Conservation (phyloP, 37 sponge, comb jelly and placozoan genomes). For the Oopsacas minuta region DNA sequence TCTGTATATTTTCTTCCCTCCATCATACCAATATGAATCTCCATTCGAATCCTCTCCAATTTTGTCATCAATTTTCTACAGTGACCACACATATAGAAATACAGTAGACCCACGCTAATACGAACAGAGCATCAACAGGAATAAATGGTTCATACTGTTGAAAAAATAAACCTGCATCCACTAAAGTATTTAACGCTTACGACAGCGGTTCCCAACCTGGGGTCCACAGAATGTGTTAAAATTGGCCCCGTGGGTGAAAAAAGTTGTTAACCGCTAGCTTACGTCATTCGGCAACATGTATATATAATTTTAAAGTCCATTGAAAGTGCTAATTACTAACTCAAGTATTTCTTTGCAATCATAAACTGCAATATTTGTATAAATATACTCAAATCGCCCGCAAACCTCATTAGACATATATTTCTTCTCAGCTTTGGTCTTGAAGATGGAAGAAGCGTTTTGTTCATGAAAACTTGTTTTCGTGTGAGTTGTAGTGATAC, state of each 20-base stretch:
- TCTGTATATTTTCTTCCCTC: constrained; percentile 26
- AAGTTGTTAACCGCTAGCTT: too few species aligned
- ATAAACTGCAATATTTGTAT: not conserved
- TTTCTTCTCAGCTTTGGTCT: constrained; percentile 13
- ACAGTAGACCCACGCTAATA: not conserved
- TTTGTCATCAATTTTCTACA: constrained; percentile 34
- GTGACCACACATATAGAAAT: too few species aligned
- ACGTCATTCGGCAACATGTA: too few species aligned
- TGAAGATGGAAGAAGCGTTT: not conserved
- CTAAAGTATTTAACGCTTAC: too few species aligned
- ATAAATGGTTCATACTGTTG: not conserved
- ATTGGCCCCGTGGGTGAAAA: too few species aligned
- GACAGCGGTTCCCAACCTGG: too few species aligned
- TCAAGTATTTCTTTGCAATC: not conserved
- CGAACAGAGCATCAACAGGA: not conserved
- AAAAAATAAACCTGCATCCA: too few species aligned
- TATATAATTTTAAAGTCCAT: too few species aligned
- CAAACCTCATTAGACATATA: not conserved
- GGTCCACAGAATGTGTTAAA: too few species aligned
- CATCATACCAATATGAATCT: constrained; percentile 47
- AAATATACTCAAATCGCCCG: not conserved
- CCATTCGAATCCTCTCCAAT: constrained; percentile 50
- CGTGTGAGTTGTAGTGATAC: not conserved
- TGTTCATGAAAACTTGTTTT: not conserved
- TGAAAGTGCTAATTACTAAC: too few species aligned